Base-by-base conservation (phyloP, 1,140 invertebrate genomes). In the Anoplophora glabripennis region DNA sequence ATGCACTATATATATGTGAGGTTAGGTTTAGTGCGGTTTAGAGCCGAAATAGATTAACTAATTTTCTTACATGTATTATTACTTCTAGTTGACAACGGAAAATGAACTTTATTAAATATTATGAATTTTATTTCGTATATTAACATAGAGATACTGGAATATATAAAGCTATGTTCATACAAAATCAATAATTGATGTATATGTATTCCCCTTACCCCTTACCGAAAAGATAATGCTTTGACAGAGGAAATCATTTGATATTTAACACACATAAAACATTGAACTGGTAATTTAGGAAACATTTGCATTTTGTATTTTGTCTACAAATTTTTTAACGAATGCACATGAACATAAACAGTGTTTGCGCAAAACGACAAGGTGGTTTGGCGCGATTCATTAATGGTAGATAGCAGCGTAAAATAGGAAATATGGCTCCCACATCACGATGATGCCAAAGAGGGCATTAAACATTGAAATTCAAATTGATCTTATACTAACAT, bases 161-260 rank as follows among this genome's bases (percentile, higher is more conserved):
- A 57, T 61, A 60, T 64, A 63, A 63, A 63, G 64, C 53, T 61
- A 58, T 54, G 51, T 57, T 61, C 21, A 28, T 5, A 28, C 56
- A 72, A 72, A 72, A 72, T 72, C 70, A 72, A 72, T 72, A 72
- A 72, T 69, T 72, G 70, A 70, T 69, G 61, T 63, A n/a, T n/a
- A 57, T 51, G 36, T 53, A 48, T 63, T 42, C 63, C 70, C 69
- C 67, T 66, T 66, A 41, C 56, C 69, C 67, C 64, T 55, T 53
- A 53, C 59, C 45, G 54, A 37, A 56, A 48, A 56, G 33, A 56
- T 41, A 17, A 41, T 54, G 40, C 44, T 54, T 42, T 54, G 52
- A 45, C 52, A 54, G 38, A 54, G 40, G 52, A 44, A 44, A 42
- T 54, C 52, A 21, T 42, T 42, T 34, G 52, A 33, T 44, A 28